These are phyloP conservation scores for Scaptomyza flava DNA, from an alignment of 2,888 invertebrate species.

Conservation along the genomic window DNA sequence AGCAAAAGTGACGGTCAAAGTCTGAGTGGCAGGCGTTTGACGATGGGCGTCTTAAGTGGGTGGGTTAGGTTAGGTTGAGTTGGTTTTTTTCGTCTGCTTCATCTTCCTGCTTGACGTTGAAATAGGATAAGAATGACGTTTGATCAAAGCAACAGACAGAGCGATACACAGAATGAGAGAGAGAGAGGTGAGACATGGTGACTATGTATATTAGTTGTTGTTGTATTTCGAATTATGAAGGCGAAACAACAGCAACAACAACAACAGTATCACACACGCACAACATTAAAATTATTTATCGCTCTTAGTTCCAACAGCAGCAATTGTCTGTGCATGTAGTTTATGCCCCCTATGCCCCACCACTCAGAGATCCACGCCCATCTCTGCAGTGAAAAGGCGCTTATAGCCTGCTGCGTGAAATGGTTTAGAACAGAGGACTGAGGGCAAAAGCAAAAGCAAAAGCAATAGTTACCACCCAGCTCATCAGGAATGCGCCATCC, in stretches of 20 bases:
- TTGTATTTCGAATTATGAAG: slow-evolving; percentile 64
- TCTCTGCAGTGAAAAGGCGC: slow-evolving; percentile 59
- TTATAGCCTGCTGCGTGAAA: slow-evolving; percentile 41
- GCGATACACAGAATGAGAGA: background rate
- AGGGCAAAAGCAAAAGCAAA: slow-evolving; percentile 1
- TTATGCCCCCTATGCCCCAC: slow-evolving; percentile 53
- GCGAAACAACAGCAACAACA: slow-evolving; percentile 29
- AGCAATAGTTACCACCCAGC: slow-evolving; percentile 58
- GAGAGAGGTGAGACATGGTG: background rate
- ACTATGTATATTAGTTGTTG: background rate
- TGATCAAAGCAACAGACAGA: slow-evolving; percentile 57
- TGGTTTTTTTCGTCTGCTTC: background rate
- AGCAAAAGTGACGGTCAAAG: slow-evolving; percentile 39
- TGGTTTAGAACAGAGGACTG: slow-evolving; percentile 17
- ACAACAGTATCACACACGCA: slow-evolving; percentile 9
- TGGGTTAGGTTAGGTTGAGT: background rate
- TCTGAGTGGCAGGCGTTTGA: slow-evolving; percentile 37
- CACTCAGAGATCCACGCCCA: slow-evolving; percentile 24
- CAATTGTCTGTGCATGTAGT: slow-evolving; percentile 74
- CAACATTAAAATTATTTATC: slow-evolving; percentile 70
- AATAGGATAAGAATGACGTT: slow-evolving; percentile 65
- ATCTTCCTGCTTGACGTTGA: slow-evolving; percentile 9
- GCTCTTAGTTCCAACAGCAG: slow-evolving; percentile 41
- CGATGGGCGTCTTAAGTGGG: slow-evolving; percentile 11
- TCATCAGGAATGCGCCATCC: slow-evolving; percentile 60